Evolutionary conservation across 2,888 invertebrate species (phyloP), one percentile per base, ranked within the genome.

Genomic region (Polyommatus iphigenia): DNA sequence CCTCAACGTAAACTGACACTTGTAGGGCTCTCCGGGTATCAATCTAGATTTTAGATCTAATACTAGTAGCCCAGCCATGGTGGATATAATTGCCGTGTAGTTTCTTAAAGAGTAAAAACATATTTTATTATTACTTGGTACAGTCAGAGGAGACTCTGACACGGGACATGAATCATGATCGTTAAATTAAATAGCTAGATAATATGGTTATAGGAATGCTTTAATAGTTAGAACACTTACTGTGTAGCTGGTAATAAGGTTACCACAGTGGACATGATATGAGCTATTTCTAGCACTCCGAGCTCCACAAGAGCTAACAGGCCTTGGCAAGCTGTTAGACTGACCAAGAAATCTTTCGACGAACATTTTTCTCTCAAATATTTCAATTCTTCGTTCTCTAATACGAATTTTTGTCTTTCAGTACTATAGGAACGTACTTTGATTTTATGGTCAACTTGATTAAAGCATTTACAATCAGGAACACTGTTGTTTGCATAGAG

Each of bases 281-380:
- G 92, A 2, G 94, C 93, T 71, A 95, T 91, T 82, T 95, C 94
- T 78, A 96, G 85, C 2, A 95, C 92, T 41, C 95, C 95, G 77
- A 94, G 92, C 84, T 96, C 95, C 29, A 96, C 96, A 57, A 97
- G 88, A 71, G 95, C 94, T 62, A 96, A 91, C 72, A 97, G 90
- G 2, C 96, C 96, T 83, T 96, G 95, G 82, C 96, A 95, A 71
- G 96, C 96, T 77, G 96, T 95, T 80, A 95, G 89, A 86, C 96
- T 96, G 76, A 96, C 94, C 79, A 95, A 88, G 76, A 94, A 89
- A 85, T 96, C 95, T 77, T 94, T 93, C 3, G 95, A 94, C 36
- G 95, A 94, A 87, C 96, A 96, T 89, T 96, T 96, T 36, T 95
- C 94, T 83, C 95, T 94, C 76, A 97, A 89, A 83, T 95, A 95